Evolutionary conservation across 2,888 invertebrate species (phyloP), one percentile per base, ranked within the genome.

Genomic region (Eremobia ochroleuca): DNA sequence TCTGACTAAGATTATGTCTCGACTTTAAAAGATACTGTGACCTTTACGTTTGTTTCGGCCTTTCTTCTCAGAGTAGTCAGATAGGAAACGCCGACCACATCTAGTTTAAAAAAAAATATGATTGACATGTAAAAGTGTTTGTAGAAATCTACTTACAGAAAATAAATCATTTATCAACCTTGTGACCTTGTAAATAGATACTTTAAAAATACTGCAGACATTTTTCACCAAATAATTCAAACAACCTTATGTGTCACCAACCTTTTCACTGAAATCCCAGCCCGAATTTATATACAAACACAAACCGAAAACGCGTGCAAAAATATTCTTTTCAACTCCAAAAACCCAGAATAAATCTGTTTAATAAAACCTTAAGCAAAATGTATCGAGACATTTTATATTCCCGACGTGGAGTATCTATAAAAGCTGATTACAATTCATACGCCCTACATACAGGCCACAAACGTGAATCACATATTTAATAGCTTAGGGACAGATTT

Each of bases 371-470:
- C 76, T 73, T 67, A 76, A 75, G 73, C 85, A 75, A 77, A 85
- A 82, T 77, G 79, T 82, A 82, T 79, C 66, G 67, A 40, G 73
- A 72, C 71, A 83, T 85, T 86, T 86, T 85, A 85, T 85, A 86
- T 86, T 87, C 86, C 28, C 55, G 61, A 65, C 66, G 79, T 78
- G 76, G 65, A 77, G 71, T 78, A 78, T 75, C 76, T 84, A 75
- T 82, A 82, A 85, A 84, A 75, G 78, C 85, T 85, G 87, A 87
- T 86, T 86, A 81, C 81, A 78, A 86, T 83, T 87, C 87, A 85
- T 85, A 70, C 59, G 77, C 80, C 70, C 65, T 78, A 77, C 85
- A 79, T 83, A 75, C 59, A 69, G 85, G 68, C 76, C 81, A 78
- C 65, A 75, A 64, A 78, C 83, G 87, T 78, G 85, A 61, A 66